Conservation (phyloP, 2,797 vertebrate genomes). For the Myiotriccus ornatus region DNA sequence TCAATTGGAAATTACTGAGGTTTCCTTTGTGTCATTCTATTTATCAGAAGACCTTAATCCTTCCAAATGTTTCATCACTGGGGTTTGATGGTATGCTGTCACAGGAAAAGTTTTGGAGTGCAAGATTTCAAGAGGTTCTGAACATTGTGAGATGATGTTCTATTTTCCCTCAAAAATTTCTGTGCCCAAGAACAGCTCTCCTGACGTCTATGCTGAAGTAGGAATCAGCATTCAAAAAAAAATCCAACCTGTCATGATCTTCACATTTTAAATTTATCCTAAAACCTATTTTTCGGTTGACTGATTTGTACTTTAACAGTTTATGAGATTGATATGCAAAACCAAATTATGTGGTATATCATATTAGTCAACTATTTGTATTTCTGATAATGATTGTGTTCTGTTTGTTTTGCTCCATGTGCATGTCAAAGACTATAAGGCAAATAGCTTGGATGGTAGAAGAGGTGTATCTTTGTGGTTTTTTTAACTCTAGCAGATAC, state of each 20-base stretch:
- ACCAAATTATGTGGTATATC: not conserved
- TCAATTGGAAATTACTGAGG: not conserved
- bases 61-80: not conserved
- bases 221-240: not conserved
- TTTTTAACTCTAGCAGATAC: conserved; percentile 23
- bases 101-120: not conserved
- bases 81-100: not conserved
- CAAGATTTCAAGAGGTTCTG: not conserved
- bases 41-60: not conserved
- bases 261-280: not conserved
- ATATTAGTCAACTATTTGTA: not conserved
- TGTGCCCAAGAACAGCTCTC: not conserved
- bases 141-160: not conserved
- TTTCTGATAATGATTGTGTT: not conserved
- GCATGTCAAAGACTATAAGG: not conserved
- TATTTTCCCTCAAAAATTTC: not conserved
- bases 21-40: not conserved
- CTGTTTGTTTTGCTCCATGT: not conserved
- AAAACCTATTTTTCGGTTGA: not conserved
- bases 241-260: not conserved
- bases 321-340: not conserved
- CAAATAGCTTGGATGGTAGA: not conserved
- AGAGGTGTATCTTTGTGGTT: not conserved
- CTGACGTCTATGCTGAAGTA: not conserved
- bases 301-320: not conserved